Conservation (phyloP, 2,113 vertebrate genomes). For the Spermophilus dauricus region DNA sequence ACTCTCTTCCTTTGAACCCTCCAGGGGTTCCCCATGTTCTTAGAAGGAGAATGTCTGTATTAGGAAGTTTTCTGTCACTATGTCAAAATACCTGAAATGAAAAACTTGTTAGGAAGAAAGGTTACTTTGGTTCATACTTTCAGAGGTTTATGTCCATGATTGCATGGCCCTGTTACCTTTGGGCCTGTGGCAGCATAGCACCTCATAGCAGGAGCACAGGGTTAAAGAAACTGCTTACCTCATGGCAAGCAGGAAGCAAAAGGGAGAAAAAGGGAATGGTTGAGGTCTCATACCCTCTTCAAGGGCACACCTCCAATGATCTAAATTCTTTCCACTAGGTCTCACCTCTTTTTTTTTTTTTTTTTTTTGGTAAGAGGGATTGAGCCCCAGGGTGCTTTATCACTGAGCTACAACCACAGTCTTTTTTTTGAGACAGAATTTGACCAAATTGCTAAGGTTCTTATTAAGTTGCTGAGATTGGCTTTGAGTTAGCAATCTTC, state of each 20-base stretch:
- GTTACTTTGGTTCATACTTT: background rate
- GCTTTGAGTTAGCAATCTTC: background rate
- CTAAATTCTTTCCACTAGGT: background rate
- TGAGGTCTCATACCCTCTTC: background rate
- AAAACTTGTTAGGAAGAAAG: background rate
- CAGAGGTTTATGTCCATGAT: background rate
- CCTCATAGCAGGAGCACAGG: background rate
- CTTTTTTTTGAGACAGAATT: background rate
- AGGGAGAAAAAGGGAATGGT: background rate
- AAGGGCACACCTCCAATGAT: background rate
- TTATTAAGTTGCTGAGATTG: background rate
- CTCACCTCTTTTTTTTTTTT: background rate
- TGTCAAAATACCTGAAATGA: background rate
- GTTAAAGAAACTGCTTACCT: background rate
- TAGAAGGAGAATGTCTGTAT: background rate
- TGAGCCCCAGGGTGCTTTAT: background rate
- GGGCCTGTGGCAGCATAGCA: background rate
- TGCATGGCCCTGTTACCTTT: background rate
- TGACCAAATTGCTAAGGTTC: background rate
- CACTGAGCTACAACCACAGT: background rate
- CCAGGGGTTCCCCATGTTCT: background rate
- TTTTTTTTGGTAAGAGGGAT: background rate
- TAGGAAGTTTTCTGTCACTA: background rate
- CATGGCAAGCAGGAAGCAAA: background rate
- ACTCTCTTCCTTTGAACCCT: background rate